Evolutionary conservation across 1,140 invertebrate species (phyloP).

Genomic region (Heliconius himera): DNA sequence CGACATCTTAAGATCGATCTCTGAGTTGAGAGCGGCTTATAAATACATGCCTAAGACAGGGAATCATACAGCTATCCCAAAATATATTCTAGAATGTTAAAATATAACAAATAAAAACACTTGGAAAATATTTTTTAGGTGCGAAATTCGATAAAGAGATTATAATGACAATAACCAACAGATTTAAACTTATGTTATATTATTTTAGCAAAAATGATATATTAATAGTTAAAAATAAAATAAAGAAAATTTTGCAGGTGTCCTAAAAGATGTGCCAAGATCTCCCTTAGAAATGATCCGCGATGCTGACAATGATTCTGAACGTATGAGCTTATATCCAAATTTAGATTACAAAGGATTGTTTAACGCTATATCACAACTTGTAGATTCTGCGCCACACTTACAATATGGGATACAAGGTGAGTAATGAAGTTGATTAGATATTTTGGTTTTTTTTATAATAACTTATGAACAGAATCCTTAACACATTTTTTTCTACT

Average conservation of each 20-base stretch:
- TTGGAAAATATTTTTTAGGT: too few species aligned
- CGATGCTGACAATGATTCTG: conserved; percentile 91
- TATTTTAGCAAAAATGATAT: too few species aligned
- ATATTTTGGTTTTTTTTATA: not conserved
- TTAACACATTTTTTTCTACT: too few species aligned
- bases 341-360: conserved; percentile 97
- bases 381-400: conserved; percentile 90
- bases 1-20: too few species aligned
- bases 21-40: too few species aligned
- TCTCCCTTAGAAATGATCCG: conserved; percentile 95
- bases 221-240: not conserved
- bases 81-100: too few species aligned
- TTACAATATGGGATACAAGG: conserved; percentile 92
- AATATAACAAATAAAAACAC: too few species aligned
- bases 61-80: too few species aligned
- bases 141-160: too few species aligned
- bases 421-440: conserved; percentile 57
- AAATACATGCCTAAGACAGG: too few species aligned
- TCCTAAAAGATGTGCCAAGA: conserved; percentile 96
- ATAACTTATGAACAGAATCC: not conserved
- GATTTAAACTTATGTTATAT: too few species aligned
- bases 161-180: too few species aligned
- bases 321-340: conserved; percentile 94
- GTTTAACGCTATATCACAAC: conserved; percentile 92
- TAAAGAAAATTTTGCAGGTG: conserved; percentile 82